These are phyloP conservation scores for Egretta garzetta DNA, from an alignment of 2,113 vertebrate genomes.

Conservation along the genomic window DNA sequence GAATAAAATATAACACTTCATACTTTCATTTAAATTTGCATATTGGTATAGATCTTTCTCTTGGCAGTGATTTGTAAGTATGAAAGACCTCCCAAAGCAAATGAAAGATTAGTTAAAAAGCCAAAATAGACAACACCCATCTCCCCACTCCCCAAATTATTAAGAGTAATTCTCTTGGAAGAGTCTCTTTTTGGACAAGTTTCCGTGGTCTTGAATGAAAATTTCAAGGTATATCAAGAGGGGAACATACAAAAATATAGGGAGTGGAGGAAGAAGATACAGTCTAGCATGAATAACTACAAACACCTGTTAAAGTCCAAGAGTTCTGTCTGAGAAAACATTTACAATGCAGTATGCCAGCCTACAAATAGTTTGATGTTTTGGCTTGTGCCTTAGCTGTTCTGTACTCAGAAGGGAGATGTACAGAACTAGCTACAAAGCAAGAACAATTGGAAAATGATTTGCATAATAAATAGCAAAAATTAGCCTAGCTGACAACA, in stretches of 20 bases:
- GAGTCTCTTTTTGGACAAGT: not conserved
- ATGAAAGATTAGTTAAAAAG: not conserved
- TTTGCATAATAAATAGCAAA: not conserved
- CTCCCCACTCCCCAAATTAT: not conserved
- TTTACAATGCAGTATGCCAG: not conserved
- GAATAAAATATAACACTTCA: not conserved
- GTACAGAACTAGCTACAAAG: not conserved
- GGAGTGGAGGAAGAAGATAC: not conserved
- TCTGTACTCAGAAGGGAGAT: not conserved
- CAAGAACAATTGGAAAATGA: not conserved
- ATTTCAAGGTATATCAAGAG: not conserved
- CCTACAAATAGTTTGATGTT: not conserved
- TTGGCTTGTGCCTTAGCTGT: not conserved
- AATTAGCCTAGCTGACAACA: not conserved
- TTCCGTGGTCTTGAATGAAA: not conserved
- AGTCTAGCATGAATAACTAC: not conserved
- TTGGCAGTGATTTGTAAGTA: not conserved
- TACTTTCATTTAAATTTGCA: not conserved
- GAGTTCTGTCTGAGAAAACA: not conserved
- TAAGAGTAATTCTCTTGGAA: not conserved
- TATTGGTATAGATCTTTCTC: not conserved
- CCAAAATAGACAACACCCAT: fast-evolving
- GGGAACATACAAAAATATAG: not conserved
- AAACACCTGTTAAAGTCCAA: not conserved
- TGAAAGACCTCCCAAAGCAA: not conserved